A percentile compares a stretch with the other conserved stretches of the same genome.
Evolutionary conservation across 2,888 invertebrate genomes (phyloP).

Genomic region (Heteromurus nitidus): DNA sequence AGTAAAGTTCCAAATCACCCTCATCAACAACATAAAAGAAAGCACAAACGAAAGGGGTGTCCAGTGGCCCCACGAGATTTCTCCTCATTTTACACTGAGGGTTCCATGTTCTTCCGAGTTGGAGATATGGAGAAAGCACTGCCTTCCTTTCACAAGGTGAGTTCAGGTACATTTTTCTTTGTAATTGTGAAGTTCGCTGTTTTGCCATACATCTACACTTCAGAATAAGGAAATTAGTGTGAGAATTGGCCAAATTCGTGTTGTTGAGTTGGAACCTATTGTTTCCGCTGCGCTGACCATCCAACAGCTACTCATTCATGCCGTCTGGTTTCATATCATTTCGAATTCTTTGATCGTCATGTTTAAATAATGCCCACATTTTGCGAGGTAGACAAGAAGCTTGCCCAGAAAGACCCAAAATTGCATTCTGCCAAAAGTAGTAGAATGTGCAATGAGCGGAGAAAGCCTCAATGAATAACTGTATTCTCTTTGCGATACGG

Average conservation of each 20-base stretch:
- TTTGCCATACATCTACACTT: background rate
- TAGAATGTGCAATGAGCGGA: too few species aligned
- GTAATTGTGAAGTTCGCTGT: background rate
- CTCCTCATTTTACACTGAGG: slow-evolving; percentile 42
- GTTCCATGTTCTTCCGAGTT: slow-evolving; percentile 36
- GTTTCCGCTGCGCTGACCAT: background rate
- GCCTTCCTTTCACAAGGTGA: slow-evolving; percentile 44
- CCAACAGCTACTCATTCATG: background rate
- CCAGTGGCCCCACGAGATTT: slow-evolving; percentile 36
- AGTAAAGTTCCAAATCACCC: slow-evolving; percentile 7
- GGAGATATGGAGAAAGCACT: slow-evolving; percentile 47
- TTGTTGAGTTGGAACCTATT: background rate
- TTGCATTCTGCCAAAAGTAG: too few species aligned
- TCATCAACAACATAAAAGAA: slow-evolving; percentile 7
- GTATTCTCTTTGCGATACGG: too few species aligned
- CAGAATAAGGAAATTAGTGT: background rate
- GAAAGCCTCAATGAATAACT: too few species aligned
- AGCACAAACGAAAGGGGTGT: slow-evolving; percentile 15
- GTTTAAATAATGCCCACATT: background rate
- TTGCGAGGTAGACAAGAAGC: too few species aligned
- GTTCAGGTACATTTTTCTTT: background rate
- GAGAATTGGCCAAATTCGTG: background rate
- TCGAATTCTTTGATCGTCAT: background rate
- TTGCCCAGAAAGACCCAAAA: too few species aligned
- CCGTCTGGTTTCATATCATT: background rate